Evolutionary conservation across 2,797 vertebrate genomes (phyloP).

Genomic region (Mus caroli): DNA sequence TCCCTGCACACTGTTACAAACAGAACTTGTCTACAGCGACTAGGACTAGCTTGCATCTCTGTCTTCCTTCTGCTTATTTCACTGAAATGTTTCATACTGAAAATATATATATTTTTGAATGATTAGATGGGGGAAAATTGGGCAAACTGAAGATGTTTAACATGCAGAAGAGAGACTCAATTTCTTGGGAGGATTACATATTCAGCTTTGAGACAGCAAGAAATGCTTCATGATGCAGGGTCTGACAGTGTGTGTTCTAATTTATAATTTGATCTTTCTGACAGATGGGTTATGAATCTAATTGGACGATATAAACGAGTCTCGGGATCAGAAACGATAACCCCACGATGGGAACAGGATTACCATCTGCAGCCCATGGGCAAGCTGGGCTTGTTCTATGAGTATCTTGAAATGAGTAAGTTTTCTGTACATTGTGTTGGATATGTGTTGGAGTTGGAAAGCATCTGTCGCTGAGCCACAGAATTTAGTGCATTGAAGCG

Average conservation of each 20-base stretch:
- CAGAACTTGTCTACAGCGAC: neutral
- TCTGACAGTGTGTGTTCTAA: conserved; percentile 68
- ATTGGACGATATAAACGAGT: conserved; percentile 90
- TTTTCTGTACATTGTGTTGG: conserved; percentile 9
- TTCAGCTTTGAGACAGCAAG: conserved; percentile 6
- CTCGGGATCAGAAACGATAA: conserved; percentile 87
- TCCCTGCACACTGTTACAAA: neutral
- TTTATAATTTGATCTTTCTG: conserved; percentile 74
- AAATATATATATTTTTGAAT: conserved; percentile 51
- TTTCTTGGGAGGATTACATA: neutral
- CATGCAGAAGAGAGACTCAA: neutral
- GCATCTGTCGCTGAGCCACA: neutral
- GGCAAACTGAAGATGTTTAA: conserved; percentile 37
- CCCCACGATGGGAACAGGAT: conserved; percentile 97
- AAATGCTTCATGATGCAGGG: neutral
- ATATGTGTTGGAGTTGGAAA: neutral
- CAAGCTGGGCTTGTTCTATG: conserved; percentile 95
- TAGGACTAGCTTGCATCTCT: fast-evolving
- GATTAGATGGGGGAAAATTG: neutral
- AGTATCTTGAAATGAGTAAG: conserved; percentile 99
- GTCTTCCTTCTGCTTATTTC: neutral
- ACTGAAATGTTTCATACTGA: conserved; percentile 4
- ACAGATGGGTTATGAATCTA: conserved; percentile 96
- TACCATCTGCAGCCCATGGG: conserved; percentile 93
- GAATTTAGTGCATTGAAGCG: neutral